Evolutionary conservation across 2,113 vertebrate genomes (phyloP).

Genomic region (Paratilapia polleni): DNA sequence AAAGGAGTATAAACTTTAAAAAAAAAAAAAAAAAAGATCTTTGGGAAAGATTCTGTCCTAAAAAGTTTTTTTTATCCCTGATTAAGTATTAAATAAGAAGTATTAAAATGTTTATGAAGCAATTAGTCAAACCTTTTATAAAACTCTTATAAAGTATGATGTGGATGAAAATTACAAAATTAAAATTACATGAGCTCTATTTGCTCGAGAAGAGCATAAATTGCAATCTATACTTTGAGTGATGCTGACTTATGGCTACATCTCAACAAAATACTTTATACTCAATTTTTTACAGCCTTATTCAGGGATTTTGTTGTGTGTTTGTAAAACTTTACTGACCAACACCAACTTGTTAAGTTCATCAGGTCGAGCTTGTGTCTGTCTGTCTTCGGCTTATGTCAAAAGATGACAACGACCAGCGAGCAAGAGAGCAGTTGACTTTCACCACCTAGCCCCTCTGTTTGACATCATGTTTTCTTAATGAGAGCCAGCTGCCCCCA

Average conservation of each 20-base stretch:
- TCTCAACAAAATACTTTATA: not conserved
- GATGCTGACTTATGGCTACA: not conserved
- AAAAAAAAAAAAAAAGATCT: too few species aligned
- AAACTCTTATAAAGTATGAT: not conserved
- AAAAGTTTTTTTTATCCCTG: not conserved
- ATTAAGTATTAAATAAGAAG: not conserved
- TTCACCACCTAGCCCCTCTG: constrained; percentile 65
- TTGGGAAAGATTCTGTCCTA: not conserved
- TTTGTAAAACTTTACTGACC: not conserved
- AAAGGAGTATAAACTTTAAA: not conserved
- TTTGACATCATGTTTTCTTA: constrained; percentile 77
- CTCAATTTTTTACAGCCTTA: not conserved
- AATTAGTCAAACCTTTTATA: not conserved
- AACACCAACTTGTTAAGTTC: not conserved
- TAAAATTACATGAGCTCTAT: not conserved
- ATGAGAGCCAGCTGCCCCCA: constrained; percentile 75
- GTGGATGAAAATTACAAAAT: not conserved
- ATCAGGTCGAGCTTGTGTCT: not conserved
- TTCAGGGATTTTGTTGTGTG: not conserved
- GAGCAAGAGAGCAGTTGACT: constrained; percentile 50
- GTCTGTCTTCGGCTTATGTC: not conserved
- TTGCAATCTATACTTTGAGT: not conserved
- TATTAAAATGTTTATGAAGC: not conserved
- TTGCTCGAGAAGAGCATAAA: not conserved
- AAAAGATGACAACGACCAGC: constrained; percentile 13